Base-by-base conservation (phyloP, 2,888 invertebrate genomes). In the Phyllotreta cruciferae region DNA sequence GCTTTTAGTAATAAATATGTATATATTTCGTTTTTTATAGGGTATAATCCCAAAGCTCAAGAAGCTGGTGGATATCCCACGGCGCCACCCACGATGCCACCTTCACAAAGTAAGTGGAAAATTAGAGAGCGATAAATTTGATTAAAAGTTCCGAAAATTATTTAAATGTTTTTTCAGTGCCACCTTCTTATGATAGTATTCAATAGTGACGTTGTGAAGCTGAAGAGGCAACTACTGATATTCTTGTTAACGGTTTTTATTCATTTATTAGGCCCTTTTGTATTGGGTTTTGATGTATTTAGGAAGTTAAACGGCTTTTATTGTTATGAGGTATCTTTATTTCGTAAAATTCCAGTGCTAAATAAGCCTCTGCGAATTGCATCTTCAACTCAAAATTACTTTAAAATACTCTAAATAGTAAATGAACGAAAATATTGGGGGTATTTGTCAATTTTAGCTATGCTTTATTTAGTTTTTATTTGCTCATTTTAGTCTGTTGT, bases 51-150 rank as follows among this genome's bases (percentile, higher is more conserved):
- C 24, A 56, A 56, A 47, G 56, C 56, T 8, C 47, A 56, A 38
- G 56, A 56, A 56, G 56, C 56, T 1, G 56, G 4, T 45, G 38
- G n/a, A 35, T 56, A 47, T 14, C 56, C 56, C 1, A 13, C 47
- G 6, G 56, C 56, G 1, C 56, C 56, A 13, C 34, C 50, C 24
- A 4, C 44, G 9, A 44, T 10, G 44, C 10, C 14, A 6, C 7
- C 44, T 7, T 3, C 11, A n/a, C 10, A 44, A 14, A 1, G 44
- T 44, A 44, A 13, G 44, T 7, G 11, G 6, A 13, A 44, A 44
- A n/a, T n/a, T n/a, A n/a, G n/a, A n/a, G n/a, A n/a, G n/a, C n/a
- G n/a, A n/a, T n/a, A n/a, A n/a, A 9, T 44, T 7, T 13, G 1
- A 44, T 44, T 6, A 44, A 44, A 44, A 44, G 14, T 7, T n/a